A percentile compares a stretch with the other conserved stretches of the same genome.
phyloP scores from a whole-genome alignment of 1,140 invertebrate species.

The honey bee (Apis mellifera) region DNA sequence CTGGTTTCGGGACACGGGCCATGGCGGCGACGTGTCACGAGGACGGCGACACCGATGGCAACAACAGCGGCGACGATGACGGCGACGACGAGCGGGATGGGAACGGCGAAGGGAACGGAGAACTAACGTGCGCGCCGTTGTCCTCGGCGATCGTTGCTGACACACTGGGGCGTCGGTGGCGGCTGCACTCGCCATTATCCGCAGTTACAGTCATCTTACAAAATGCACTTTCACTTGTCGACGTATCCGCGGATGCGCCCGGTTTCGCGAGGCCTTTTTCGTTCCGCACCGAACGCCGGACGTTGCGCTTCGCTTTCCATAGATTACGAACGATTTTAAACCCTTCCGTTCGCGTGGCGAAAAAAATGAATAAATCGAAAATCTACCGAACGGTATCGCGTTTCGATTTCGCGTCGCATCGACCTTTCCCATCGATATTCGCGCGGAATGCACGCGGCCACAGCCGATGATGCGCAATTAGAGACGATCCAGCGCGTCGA shows the following conservation, averaged over 20 bases:
- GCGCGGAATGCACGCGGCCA: too few relatives aligned
- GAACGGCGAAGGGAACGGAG: constrained; percentile 11
- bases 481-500: neutral
- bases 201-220: constrained; percentile 59
- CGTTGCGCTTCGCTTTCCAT: neutral
- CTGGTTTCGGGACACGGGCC: neutral
- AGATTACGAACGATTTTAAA: neutral
- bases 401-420: neutral
- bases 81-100: constrained; percentile 49
- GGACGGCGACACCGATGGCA: constrained; percentile 2
- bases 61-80: neutral
- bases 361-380: neutral
- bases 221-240: constrained; percentile 74
- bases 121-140: constrained; percentile 25
- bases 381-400: neutral
- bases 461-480: too few relatives aligned
- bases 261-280: constrained; percentile 50
- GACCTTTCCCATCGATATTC: neutral
- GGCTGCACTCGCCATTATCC: constrained; percentile 52
- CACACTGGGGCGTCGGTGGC: constrained; percentile 49
- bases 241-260: constrained; percentile 66
- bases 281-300: constrained; percentile 26
- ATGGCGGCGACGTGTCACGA: constrained; percentile 10
- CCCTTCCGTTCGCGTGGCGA: neutral
- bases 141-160: constrained; percentile 35